phyloP scores from a whole-genome alignment of 2,888 invertebrate species.

The Volucella inflata region DNA sequence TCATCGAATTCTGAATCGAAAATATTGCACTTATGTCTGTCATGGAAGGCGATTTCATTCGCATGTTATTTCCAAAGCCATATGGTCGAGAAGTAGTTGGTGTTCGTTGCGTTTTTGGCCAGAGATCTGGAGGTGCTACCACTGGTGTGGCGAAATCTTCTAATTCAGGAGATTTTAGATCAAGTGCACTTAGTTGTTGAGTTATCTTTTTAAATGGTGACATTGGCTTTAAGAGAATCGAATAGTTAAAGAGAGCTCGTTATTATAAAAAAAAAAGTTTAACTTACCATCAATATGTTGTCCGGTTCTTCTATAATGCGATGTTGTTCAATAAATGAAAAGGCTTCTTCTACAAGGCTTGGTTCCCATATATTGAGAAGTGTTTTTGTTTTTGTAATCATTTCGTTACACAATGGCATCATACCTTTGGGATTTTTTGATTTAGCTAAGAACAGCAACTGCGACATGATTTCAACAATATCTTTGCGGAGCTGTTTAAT shows the following conservation, averaged over 20 bases:
- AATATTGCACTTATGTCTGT: slow-evolving; percentile 82
- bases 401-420: slow-evolving; percentile 90
- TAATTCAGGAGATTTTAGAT: slow-evolving; percentile 89
- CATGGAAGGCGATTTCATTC: slow-evolving; percentile 79
- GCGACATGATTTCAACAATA: slow-evolving; percentile 91
- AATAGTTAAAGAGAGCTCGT: background rate
- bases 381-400: slow-evolving; percentile 91
- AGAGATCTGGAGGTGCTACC: slow-evolving; percentile 87
- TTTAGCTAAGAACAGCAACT: slow-evolving; percentile 89
- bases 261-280: background rate
- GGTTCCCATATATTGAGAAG: slow-evolving; percentile 94
- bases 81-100: slow-evolving; percentile 75
- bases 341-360: slow-evolving; percentile 92
- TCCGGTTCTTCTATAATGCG: slow-evolving; percentile 84
- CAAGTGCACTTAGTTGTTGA: slow-evolving; percentile 89
- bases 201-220: slow-evolving; percentile 91
- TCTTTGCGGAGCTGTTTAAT: slow-evolving; percentile 91
- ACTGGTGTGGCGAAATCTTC: slow-evolving; percentile 89
- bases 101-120: slow-evolving; percentile 84
- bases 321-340: slow-evolving; percentile 92
- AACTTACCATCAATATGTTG: slow-evolving; percentile 81
- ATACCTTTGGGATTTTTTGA: slow-evolving; percentile 90
- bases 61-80: slow-evolving; percentile 81
- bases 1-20: slow-evolving; percentile 81
- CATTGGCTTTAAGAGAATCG: slow-evolving; percentile 84